Evolutionary conservation across 2,797 vertebrate species (phyloP).

Genomic region (Pseudomugil tenellus): DNA sequence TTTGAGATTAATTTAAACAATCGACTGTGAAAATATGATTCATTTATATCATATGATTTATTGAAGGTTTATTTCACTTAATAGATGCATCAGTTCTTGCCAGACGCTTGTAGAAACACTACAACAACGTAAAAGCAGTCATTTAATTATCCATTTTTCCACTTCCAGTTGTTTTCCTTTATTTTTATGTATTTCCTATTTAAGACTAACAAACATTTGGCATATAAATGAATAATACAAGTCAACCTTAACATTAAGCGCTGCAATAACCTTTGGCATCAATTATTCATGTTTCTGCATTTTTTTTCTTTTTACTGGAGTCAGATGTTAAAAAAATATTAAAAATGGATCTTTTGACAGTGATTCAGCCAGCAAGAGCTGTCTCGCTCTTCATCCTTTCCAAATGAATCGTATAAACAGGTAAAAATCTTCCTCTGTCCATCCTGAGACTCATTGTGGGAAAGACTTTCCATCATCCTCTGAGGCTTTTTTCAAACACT

Average conservation of each 20-base stretch:
- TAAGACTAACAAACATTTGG: not conserved
- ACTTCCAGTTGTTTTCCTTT: not conserved
- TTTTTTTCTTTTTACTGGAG: too few relatives aligned
- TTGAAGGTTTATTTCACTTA: not conserved
- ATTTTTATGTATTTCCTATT: not conserved
- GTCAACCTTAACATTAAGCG: not conserved
- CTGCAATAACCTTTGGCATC: not conserved
- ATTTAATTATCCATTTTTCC: not conserved
- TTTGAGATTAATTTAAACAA: not conserved
- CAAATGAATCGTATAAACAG: not conserved
- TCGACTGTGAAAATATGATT: not conserved
- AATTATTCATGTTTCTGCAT: too few relatives aligned
- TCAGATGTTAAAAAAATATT: not conserved
- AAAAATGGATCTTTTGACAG: not conserved
- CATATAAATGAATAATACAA: not conserved
- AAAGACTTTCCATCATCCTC: constrained; percentile 7
- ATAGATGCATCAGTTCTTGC: too few relatives aligned
- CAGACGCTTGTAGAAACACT: not conserved
- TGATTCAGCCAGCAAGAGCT: not conserved
- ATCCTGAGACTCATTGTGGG: constrained; percentile 34
- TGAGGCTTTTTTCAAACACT: not conserved
- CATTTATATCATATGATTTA: not conserved
- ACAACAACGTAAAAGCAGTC: not conserved
- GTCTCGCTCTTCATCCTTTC: constrained; percentile 22
- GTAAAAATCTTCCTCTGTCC: constrained; percentile 47